Base-by-base conservation (phyloP, 2,888 invertebrate genomes). In the Drosophila pullipes region DNA sequence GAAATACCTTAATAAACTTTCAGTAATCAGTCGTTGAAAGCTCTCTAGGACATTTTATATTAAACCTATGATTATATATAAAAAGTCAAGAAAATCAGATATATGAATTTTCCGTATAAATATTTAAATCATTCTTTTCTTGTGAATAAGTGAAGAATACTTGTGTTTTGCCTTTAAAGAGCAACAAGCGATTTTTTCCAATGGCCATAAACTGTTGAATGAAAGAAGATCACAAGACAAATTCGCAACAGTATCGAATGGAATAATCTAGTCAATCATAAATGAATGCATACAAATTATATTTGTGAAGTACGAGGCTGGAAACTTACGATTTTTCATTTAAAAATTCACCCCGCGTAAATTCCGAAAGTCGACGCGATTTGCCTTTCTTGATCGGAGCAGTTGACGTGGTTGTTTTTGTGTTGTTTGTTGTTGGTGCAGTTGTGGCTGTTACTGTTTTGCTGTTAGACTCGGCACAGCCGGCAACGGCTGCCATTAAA, bases 261-360 rank as follows among this genome's bases (percentile, higher is more conserved):
- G 35, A 54, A 69, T 60, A 54, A 65, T 52, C 55, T 72, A 59
- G 70, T 73, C 63, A 87, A 83, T 73, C 65, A 87, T 67, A 87
- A 75, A 72, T 68, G 47, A 74, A 72, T 77, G 49, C 69, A 81
- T 72, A 58, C 60, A 64, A 76, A 59, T 60, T 62, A 64, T 74
- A 63, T 59, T 60, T 59, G 47, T 61, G 35, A 41, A 25, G 39
- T 52, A n/a, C n/a, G 62, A 28, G n/a, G 30, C 55, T 44, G 59
- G 41, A 75, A 73, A 94, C 94, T 94, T 93, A 94, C 94, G 91
- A 90, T 93, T 94, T 94, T 93, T 94, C 94, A 91, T 94, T 94
- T 92, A 94, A 91, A 93, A 94, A 94, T 93, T 94, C 94, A 91
- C 94, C 94, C 80, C 93, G 91, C 89, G 94, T 94, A 92, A 94